These are phyloP conservation scores for Cryptoprocta ferox DNA, from an alignment of 2,797 vertebrate species.

Conservation along the genomic window DNA sequence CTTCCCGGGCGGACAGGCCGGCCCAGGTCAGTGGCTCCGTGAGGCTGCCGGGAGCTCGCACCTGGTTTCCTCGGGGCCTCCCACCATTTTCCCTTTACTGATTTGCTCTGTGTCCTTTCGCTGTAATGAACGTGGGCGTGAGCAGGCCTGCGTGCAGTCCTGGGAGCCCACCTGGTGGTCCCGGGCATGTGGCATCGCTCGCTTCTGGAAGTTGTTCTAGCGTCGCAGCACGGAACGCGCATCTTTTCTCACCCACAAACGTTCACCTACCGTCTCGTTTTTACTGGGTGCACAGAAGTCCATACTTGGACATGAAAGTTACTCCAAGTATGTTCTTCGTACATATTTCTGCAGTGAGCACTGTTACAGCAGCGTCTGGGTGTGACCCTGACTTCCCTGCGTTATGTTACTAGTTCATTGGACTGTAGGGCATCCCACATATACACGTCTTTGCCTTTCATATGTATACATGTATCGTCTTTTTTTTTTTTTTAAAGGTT, in stretches of 20 bases:
- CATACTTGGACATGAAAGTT: not conserved
- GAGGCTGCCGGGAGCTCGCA: not conserved
- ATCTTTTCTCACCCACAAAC: not conserved
- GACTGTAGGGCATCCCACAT: not conserved
- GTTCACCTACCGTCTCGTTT: not conserved
- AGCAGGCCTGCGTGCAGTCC: rapidly evolving
- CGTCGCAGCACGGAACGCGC: too few relatives aligned
- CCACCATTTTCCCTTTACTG: not conserved
- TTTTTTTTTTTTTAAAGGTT: too few relatives aligned
- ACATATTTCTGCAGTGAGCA: not conserved
- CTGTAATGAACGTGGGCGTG: rapidly evolving
- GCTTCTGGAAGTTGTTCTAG: not conserved
- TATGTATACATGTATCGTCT: too few relatives aligned
- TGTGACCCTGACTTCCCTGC: not conserved
- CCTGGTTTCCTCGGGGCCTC: not conserved
- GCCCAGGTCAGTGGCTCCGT: rapidly evolving
- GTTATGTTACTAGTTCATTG: not conserved
- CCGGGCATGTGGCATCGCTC: rapidly evolving
- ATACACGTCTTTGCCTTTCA: too few relatives aligned
- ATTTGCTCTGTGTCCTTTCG: not conserved
- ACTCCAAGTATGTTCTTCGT: not conserved
- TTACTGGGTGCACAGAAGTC: not conserved
- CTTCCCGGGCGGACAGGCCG: not conserved
- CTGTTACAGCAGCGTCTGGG: not conserved
- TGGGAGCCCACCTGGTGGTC: not conserved